These are phyloP conservation scores for Rhopalosiphum maidis DNA, from an alignment of 1,140 invertebrate species.

Conservation along the genomic window DNA sequence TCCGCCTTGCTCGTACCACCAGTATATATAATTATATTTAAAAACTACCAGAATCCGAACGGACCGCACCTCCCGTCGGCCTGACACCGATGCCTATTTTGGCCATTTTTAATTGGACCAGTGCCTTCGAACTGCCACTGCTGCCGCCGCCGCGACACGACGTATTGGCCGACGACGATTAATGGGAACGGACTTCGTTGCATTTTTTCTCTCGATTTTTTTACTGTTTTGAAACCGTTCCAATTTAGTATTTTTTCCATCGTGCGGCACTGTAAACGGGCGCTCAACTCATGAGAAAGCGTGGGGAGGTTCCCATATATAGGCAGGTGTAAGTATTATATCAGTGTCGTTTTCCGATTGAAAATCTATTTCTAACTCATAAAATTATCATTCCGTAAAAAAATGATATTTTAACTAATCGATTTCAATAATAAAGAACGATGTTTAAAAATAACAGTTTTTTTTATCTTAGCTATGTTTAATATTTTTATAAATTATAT, in stretches of 20 bases:
- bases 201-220: background rate
- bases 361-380: background rate
- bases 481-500: background rate
- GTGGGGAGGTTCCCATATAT: background rate
- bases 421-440: background rate
- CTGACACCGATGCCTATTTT: background rate
- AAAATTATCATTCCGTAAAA: background rate
- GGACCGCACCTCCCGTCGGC: background rate
- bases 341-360: background rate
- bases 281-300: background rate
- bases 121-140: background rate
- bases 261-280: background rate
- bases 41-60: slow-evolving; percentile 29
- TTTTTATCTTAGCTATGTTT: background rate
- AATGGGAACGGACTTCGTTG: background rate
- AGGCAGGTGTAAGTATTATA: background rate
- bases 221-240: slow-evolving; percentile 1
- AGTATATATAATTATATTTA: background rate
- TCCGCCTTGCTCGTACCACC: background rate
- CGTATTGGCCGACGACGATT: background rate
- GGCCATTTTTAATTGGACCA: slow-evolving; percentile 51
- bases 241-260: background rate
- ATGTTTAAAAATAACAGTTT: background rate
- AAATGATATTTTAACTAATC: background rate
- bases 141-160: background rate